Evolutionary conservation across 2,888 invertebrate genomes (phyloP).

Genomic region (Lycaena phlaeas): DNA sequence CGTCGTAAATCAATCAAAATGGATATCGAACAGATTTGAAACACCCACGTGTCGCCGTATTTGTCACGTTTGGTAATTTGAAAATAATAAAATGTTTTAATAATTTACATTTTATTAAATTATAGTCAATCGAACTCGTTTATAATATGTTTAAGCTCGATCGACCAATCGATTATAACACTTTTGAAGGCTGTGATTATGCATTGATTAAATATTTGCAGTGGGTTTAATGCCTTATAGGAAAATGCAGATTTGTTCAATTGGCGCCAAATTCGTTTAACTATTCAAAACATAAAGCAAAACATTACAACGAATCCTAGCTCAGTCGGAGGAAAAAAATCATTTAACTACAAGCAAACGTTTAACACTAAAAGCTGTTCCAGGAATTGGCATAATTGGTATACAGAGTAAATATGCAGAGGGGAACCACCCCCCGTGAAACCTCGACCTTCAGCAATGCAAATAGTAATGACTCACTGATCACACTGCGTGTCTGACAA

Average conservation of each 20-base stretch:
- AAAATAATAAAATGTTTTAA: not conserved
- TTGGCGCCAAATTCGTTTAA: too few relatives aligned
- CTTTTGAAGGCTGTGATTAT: too few relatives aligned
- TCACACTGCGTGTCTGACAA: too few relatives aligned
- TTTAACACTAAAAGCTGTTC: not conserved
- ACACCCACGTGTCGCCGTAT: slow-evolving; percentile 7
- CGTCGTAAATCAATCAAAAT: slow-evolving; percentile 3
- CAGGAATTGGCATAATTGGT: not conserved
- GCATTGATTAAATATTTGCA: too few relatives aligned
- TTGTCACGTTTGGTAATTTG: not conserved
- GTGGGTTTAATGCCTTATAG: too few relatives aligned
- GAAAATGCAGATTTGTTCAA: too few relatives aligned
- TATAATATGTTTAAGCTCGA: not conserved
- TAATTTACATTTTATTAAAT: slow-evolving; percentile 1
- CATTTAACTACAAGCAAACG: not conserved
- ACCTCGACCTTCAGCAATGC: not conserved
- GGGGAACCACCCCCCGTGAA: slow-evolving; percentile 4
- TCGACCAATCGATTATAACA: not conserved
- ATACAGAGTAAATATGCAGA: not conserved
- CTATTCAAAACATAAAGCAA: too few relatives aligned
- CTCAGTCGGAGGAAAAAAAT: too few relatives aligned
- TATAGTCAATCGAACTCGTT: slow-evolving; percentile 2
- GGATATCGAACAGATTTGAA: slow-evolving; percentile 18
- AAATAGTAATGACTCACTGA: not conserved
- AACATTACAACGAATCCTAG: too few relatives aligned